phyloP scores from a whole-genome alignment of 1,140 invertebrate genomes.

The Polypedilum vanderplanki region DNA sequence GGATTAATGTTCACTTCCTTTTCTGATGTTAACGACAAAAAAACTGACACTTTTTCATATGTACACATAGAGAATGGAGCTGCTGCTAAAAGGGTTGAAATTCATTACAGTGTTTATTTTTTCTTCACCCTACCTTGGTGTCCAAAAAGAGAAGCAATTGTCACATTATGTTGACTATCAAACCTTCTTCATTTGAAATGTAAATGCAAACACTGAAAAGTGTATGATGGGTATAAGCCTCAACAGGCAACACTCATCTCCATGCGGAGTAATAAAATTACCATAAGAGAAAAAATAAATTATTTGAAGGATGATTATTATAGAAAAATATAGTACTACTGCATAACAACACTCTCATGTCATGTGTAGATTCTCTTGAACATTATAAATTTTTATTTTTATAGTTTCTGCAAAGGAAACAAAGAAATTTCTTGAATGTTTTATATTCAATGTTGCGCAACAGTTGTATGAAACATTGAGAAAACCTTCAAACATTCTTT shows the following conservation, averaged over 20 bases:
- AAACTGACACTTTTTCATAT: too few species aligned
- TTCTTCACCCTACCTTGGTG: too few species aligned
- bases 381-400: not conserved
- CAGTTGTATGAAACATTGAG: not conserved
- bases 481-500: not conserved
- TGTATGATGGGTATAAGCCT: conserved; percentile 31
- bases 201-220: not conserved
- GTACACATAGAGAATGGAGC: too few species aligned
- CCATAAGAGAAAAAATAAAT: conserved; percentile 14
- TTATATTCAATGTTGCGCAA: conserved; percentile 1
- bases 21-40: too few species aligned
- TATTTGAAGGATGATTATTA: too few species aligned
- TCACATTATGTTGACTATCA: not conserved
- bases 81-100: too few species aligned
- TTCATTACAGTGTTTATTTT: too few species aligned
- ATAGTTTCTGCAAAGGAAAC: not conserved
- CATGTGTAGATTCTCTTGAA: too few species aligned
- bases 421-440: not conserved
- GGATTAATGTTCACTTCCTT: too few species aligned
- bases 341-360: not conserved
- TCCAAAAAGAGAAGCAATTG: too few species aligned
- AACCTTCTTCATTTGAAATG: not conserved
- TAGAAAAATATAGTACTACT: too few species aligned
- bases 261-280: conserved; percentile 22
- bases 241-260: not conserved